Evolutionary conservation across 2,113 vertebrate genomes (phyloP), one percentile per base, ranked within the genome.

Genomic region (Pogonocichla stellata): DNA sequence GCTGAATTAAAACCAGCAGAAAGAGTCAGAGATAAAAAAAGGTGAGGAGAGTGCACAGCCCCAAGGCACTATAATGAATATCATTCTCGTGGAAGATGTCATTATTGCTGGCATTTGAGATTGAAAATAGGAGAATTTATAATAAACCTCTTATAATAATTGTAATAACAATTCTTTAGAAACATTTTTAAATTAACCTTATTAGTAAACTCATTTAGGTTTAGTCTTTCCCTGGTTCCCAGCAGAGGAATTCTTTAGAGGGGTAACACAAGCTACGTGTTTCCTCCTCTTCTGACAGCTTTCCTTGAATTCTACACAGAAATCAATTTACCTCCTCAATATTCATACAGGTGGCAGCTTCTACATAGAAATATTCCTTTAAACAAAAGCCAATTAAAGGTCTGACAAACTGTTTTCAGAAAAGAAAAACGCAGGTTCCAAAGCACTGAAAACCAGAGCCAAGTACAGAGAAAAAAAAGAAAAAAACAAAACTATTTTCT

Each of bases 71-170:
- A 51, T 61, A 86, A 93, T 86, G 88, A 86, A 31, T 88, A 91
- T 66, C 42, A 80, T 88, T 95, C 72, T 84, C 18, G 3, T 43
- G 29, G 57, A 92, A 65, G 45, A 69, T 93, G 56, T 94, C 90
- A 86, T 97, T 95, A 92, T 29, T 74, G 61, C 50, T 93, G 92
- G n/a, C 88, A 84, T 93, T 96, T 93, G 72, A 94, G 80, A 92
- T 28, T 85, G 90, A 75, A 95, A 95, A 88, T 64, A 88, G 43
- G 29, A 92, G 57, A 82, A 86, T 48, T 90, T 93, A 65, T 42
- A 69, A 86, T 84, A 93, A 90, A 75, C 25, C 61, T 78, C 53
- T 77, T 61, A 53, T 84, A 93, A 93, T 83, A 84, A 78, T 67
- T 88, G 57, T 51, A 85, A 89, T 93, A 92, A 56, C 33, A 93